phyloP scores from a whole-genome alignment of 2,113 vertebrate species.

The Oncorhynchus tshawytscha region DNA sequence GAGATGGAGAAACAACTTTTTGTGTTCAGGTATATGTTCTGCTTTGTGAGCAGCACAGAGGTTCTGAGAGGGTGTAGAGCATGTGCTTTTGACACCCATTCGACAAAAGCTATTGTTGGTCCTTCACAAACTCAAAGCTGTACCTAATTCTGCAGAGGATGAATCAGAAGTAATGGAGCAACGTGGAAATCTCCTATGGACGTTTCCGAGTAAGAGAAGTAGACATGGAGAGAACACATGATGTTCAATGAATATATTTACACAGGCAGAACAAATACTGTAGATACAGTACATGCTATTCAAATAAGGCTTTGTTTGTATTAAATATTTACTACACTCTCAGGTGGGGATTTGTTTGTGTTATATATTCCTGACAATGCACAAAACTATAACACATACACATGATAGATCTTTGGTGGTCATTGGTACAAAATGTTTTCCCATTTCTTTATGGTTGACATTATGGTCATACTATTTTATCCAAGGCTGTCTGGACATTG shows the following conservation, averaged over 20 bases:
- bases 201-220: constrained; percentile 18
- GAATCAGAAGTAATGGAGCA: constrained; percentile 28
- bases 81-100: constrained; percentile 11
- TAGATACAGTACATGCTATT: constrained; percentile 29
- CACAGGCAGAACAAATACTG: constrained; percentile 52
- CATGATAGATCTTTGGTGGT: not conserved
- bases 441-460: too few species aligned
- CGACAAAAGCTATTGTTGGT: not conserved
- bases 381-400: not conserved
- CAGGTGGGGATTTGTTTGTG: not conserved
- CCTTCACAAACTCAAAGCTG: not conserved
- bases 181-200: constrained; percentile 15
- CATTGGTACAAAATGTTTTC: not conserved
- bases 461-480: too few species aligned
- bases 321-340: constrained; percentile 21
- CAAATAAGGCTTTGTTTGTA: constrained; percentile 25
- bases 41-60: not conserved
- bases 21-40: not conserved
- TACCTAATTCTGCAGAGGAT: constrained; percentile 6
- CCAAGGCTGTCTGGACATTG: too few species aligned
- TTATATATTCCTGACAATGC: not conserved
- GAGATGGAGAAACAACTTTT: not conserved
- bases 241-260: constrained; percentile 38
- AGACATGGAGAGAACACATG: constrained; percentile 43
- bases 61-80: not conserved